phyloP scores from a whole-genome alignment of 2,888 invertebrate genomes.

The Tillus elongatus region DNA sequence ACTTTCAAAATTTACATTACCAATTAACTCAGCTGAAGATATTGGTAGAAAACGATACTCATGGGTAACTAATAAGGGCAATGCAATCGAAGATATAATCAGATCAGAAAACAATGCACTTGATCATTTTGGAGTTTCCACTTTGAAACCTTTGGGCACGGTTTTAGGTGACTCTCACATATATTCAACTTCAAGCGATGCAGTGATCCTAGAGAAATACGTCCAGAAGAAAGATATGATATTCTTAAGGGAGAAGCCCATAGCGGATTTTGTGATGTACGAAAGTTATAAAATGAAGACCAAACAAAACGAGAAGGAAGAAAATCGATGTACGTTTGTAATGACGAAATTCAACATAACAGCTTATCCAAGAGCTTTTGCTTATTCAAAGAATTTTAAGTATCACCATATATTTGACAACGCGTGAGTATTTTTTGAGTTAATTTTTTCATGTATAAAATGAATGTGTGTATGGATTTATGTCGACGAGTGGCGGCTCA shows the following conservation, averaged over 20 bases:
- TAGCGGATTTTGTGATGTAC: slow-evolving; percentile 61
- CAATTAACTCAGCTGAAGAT: slow-evolving; percentile 61
- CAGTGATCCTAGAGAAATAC: slow-evolving; percentile 40
- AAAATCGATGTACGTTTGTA: slow-evolving; percentile 65
- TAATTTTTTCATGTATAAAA: slow-evolving; percentile 7
- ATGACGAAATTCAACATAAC: slow-evolving; percentile 61
- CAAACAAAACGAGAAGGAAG: slow-evolving; percentile 43
- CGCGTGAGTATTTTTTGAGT: slow-evolving; percentile 47
- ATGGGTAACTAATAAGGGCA: slow-evolving; percentile 61
- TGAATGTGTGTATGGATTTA: no score
- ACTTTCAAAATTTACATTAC: slow-evolving; percentile 72
- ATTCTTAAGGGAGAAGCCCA: slow-evolving; percentile 61
- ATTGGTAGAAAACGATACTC: slow-evolving; percentile 51
- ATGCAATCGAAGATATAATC: slow-evolving; percentile 51
- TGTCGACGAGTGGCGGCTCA: no score
- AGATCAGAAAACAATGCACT: slow-evolving; percentile 1
- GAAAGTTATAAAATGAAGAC: slow-evolving; percentile 59
- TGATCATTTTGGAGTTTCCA: not conserved
- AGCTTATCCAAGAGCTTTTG: slow-evolving; percentile 60
- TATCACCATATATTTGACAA: slow-evolving; percentile 55
- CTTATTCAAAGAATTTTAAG: slow-evolving; percentile 55
- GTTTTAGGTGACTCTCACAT: not conserved
- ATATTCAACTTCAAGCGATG: slow-evolving; percentile 26
- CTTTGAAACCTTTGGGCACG: not conserved
- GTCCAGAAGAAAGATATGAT: slow-evolving; percentile 46